Conservation (phyloP, 2,113 vertebrate genomes). For the Vulpes ferrilata region DNA sequence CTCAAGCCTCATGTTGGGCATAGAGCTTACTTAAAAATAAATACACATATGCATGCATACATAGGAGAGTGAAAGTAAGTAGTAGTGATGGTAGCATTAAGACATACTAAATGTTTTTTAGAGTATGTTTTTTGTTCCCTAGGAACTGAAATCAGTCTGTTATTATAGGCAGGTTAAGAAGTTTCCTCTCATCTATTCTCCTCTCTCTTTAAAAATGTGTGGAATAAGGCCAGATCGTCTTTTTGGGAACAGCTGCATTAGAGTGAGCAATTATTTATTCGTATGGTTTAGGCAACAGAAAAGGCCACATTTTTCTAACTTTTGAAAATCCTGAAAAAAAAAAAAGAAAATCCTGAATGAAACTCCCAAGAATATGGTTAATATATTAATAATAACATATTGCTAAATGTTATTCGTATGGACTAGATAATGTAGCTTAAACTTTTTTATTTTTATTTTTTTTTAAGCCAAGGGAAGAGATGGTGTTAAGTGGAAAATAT, state of each 20-base stretch:
- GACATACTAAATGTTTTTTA: not conserved
- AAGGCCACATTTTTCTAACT: conserved; percentile 7
- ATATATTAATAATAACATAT: not conserved
- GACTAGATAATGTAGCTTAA: not conserved
- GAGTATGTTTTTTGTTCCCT: not conserved
- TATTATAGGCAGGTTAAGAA: not conserved
- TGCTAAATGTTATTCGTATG: not conserved
- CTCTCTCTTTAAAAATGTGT: not conserved
- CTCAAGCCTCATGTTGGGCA: not conserved
- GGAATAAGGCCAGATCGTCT: not conserved
- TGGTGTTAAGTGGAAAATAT: conserved; percentile 97
- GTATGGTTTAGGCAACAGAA: not conserved
- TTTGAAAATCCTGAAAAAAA: not conserved
- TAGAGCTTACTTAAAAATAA: not conserved
- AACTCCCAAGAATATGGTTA: conserved; percentile 4
- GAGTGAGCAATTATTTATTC: not conserved
- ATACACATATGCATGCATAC: not conserved
- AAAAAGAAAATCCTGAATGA: not conserved
- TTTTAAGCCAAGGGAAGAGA: conserved; percentile 95
- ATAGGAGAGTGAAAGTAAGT: not conserved
- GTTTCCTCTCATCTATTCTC: not conserved
- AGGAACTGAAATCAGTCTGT: not conserved
- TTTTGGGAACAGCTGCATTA: not conserved
- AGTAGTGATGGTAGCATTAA: not conserved
- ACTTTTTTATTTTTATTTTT: conserved; percentile 70